Conservation (phyloP, 2,113 vertebrate genomes). For the Accipiter cooperii region DNA sequence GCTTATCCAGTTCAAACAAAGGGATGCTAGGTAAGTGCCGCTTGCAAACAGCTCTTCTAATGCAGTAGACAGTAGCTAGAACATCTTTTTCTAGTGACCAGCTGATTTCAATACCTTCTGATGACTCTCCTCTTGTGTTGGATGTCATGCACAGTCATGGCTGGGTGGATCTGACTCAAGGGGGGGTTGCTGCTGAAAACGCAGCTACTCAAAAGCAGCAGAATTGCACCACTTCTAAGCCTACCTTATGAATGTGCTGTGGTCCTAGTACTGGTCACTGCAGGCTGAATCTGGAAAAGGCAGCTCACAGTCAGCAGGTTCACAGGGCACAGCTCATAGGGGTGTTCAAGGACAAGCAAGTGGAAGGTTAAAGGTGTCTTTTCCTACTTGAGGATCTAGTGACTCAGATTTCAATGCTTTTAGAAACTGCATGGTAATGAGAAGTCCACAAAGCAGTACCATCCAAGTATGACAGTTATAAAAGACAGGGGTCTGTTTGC, state of each 20-base stretch:
- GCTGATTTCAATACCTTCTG: not conserved
- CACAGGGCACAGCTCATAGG: not conserved
- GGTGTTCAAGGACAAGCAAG: not conserved
- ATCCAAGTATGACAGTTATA: not conserved
- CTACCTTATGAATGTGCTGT: not conserved
- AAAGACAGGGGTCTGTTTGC: not conserved
- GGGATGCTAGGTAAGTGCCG: conserved; percentile 90
- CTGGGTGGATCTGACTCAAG: not conserved
- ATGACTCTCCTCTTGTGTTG: not conserved
- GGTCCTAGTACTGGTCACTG: too few relatives aligned
- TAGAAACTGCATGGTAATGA: not conserved
- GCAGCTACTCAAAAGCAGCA: not conserved
- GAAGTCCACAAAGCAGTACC: not conserved
- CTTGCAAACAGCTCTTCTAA: not conserved
- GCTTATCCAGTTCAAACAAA: conserved; percentile 92
- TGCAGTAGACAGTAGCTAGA: not conserved
- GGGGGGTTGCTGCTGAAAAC: not conserved
- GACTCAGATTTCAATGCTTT: not conserved
- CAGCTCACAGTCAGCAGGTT: not conserved
- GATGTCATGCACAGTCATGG: not conserved
- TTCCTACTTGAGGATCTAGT: not conserved
- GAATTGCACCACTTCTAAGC: not conserved
- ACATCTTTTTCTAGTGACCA: not conserved
- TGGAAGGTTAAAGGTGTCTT: not conserved
- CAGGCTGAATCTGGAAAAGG: not conserved